Percentiles rank a stretch among this genome's conserved stretches.
phyloP scores from a whole-genome alignment of 2,888 invertebrate genomes.

The Camptogramma bilineatum region DNA sequence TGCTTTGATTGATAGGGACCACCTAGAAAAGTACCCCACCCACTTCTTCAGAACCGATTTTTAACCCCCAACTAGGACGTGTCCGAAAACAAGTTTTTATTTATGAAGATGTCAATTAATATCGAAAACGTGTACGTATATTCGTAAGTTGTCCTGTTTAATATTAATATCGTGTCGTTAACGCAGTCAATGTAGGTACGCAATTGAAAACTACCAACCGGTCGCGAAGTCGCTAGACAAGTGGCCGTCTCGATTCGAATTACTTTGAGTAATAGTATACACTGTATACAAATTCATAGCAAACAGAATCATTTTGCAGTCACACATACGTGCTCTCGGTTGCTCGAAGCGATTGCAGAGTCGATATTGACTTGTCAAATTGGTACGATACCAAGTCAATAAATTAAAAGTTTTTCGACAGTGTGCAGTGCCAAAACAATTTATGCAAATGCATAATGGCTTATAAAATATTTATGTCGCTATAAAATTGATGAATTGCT shows the following conservation, averaged over 20 bases:
- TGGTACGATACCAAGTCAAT: conserved; percentile 20
- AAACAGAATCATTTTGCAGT: not conserved
- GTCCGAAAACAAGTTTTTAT: conserved; percentile 35
- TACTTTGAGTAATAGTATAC: not conserved
- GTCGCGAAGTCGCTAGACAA: conserved; percentile 10
- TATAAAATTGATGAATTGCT: conserved; percentile 48
- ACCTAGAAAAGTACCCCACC: conserved; percentile 17
- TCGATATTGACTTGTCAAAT: conserved; percentile 1
- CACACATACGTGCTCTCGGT: not conserved
- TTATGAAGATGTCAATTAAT: conserved; percentile 43
- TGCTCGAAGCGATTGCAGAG: not conserved
- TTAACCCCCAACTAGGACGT: conserved; percentile 16
- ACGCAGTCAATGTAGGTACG: conserved; percentile 33
- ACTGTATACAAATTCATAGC: not conserved
- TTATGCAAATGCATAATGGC: conserved; percentile 40
- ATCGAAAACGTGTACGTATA: conserved; percentile 35
- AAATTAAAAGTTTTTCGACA: conserved; percentile 42
- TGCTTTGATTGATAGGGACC: conserved; percentile 15
- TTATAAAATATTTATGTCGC: conserved; percentile 40
- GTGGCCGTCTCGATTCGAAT: conserved; percentile 3
- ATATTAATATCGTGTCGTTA: conserved; percentile 42
- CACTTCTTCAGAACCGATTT: conserved; percentile 15
- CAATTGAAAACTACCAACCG: conserved; percentile 31
- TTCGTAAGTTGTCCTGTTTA: conserved; percentile 37
- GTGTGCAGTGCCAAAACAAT: conserved; percentile 39